These are phyloP conservation scores for Holocentrus rufus DNA, from an alignment of 2,797 vertebrate species.

Conservation along the genomic window DNA sequence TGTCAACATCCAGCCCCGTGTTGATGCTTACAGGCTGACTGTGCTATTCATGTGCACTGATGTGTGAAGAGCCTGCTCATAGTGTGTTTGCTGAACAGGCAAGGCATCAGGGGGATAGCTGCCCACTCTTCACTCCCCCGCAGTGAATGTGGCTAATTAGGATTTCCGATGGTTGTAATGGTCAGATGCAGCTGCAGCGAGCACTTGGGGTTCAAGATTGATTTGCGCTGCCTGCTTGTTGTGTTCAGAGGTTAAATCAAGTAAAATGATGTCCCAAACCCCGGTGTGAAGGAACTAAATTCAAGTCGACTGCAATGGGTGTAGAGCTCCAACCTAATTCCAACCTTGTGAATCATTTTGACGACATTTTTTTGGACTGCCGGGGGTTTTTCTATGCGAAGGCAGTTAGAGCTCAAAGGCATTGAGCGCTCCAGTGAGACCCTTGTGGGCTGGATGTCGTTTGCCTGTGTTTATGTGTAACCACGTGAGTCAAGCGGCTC, in stretches of 20 bases:
- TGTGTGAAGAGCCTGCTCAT: conserved; percentile 83
- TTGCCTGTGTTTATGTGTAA: neutral
- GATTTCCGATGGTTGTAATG: conserved; percentile 70
- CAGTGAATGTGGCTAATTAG: conserved; percentile 78
- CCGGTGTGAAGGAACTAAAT: conserved; percentile 18
- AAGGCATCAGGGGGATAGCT: conserved; percentile 75
- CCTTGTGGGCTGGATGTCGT: conserved; percentile 2
- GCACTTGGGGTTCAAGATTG: conserved; percentile 35
- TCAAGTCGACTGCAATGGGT: conserved; percentile 18
- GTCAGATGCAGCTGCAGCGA: conserved; percentile 69
- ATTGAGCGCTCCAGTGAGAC: neutral
- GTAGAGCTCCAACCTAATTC: neutral
- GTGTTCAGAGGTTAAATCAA: conserved; percentile 20
- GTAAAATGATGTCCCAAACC: neutral
- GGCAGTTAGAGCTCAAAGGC: conserved; percentile 1
- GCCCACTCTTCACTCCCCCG: conserved; percentile 75
- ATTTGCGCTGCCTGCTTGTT: conserved; percentile 38
- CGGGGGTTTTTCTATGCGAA: conserved; percentile 9
- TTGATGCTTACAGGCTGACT: conserved; percentile 80
- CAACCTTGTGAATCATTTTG: conserved; percentile 13
- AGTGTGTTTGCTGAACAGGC: conserved; percentile 83
- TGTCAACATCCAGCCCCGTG: conserved; percentile 78
- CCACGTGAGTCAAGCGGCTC: conserved; percentile 28
- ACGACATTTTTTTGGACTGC: neutral
- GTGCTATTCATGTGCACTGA: conserved; percentile 83